phyloP scores from a whole-genome alignment of 1,140 invertebrate species.

The Platyscapa corneri region DNA sequence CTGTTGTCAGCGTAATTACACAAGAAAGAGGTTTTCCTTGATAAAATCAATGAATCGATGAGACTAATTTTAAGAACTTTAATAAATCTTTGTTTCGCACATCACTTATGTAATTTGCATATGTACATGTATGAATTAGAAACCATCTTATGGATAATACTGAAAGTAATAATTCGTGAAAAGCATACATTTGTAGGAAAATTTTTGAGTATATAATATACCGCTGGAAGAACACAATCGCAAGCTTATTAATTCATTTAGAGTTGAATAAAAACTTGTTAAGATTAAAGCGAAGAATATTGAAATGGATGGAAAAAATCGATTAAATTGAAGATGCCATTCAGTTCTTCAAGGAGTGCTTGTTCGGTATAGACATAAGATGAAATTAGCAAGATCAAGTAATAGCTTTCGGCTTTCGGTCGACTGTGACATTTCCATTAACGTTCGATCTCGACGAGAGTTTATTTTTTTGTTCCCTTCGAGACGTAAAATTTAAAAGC shows the following conservation, averaged over 20 bases:
- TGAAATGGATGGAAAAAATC: background rate
- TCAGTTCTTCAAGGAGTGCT: constrained; percentile 28
- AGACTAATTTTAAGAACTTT: too few relatives aligned
- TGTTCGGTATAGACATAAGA: constrained; percentile 49
- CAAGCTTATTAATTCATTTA: background rate
- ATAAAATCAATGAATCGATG: too few relatives aligned
- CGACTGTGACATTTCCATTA: constrained; percentile 41
- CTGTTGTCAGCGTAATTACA: too few relatives aligned
- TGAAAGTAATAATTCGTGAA: too few relatives aligned
- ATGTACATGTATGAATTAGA: too few relatives aligned
- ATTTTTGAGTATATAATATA: too few relatives aligned
- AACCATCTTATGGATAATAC: too few relatives aligned
- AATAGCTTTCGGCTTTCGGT: constrained; percentile 33
- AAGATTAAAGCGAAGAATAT: background rate
- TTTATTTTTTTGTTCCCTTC: constrained; percentile 23
- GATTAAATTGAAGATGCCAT: constrained; percentile 12
- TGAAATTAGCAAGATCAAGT: constrained; percentile 56
- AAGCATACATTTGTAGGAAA: too few relatives aligned
- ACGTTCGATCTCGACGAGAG: constrained; percentile 10
- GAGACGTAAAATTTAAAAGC: background rate
- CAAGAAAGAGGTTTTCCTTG: too few relatives aligned
- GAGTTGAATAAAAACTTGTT: background rate
- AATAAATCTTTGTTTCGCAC: too few relatives aligned
- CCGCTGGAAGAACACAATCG: too few relatives aligned
- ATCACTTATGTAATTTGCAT: too few relatives aligned